phyloP scores from a whole-genome alignment of 2,113 vertebrate species.

The Procavia capensis region DNA sequence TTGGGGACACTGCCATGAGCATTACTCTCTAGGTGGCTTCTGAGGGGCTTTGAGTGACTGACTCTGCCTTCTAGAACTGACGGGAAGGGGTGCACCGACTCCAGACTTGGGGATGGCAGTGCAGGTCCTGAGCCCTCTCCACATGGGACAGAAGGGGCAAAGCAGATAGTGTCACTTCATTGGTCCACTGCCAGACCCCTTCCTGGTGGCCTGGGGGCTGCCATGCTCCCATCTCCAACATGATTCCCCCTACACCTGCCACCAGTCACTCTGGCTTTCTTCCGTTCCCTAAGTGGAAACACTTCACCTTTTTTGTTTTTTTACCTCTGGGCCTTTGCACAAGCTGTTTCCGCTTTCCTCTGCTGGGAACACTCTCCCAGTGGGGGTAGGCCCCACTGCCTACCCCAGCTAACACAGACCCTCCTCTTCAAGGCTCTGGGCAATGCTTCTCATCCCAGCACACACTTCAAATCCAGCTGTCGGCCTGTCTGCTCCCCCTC shows the following conservation, averaged over 20 bases:
- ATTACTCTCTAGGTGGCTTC: neutral
- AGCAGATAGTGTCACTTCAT: neutral
- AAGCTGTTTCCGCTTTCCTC: neutral
- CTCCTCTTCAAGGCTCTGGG: neutral
- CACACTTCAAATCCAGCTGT: fast-evolving
- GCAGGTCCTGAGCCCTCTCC: no score
- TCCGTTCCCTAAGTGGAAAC: neutral
- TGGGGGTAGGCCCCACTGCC: neutral
- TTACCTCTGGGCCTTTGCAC: neutral
- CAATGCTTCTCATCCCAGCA: neutral
- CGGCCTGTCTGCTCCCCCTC: neutral
- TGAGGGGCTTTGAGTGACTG: neutral
- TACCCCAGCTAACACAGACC: neutral
- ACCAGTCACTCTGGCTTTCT: neutral
- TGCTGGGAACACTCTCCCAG: neutral
- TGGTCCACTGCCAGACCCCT: neutral
- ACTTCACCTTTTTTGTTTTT: neutral
- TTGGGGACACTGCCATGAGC: neutral
- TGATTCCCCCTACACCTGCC: fast-evolving
- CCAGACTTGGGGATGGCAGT: no score
- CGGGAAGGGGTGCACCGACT: neutral
- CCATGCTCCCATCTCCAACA: neutral
- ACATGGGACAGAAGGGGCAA: neutral
- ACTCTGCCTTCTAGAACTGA: neutral
- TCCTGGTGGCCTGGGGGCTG: neutral